Conservation (phyloP, 2,113 vertebrate genomes). For the Hemiprocne comata region DNA sequence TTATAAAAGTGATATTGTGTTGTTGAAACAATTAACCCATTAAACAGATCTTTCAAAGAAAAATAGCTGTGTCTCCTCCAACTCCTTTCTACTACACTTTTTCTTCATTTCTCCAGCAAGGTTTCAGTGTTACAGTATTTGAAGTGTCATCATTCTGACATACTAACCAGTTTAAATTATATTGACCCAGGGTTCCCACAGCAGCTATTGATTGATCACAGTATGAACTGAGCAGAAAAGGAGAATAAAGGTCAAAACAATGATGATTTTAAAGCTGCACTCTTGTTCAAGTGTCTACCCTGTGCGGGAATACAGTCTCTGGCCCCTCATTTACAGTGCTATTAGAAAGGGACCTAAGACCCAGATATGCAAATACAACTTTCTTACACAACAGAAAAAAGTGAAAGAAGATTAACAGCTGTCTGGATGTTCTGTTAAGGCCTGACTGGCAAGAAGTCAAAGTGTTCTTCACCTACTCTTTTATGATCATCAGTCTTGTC, state of each 20-base stretch:
- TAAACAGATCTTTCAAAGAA: not conserved
- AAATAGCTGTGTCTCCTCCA: not conserved
- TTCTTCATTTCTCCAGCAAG: not conserved
- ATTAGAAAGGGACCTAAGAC: not conserved
- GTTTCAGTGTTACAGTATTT: not conserved
- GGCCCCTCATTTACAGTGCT: not conserved
- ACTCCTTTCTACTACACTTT: not conserved
- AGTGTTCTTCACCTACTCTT: not conserved
- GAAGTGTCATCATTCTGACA: constrained; percentile 32
- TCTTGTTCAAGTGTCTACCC: not conserved
- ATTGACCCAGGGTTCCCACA: constrained; percentile 18
- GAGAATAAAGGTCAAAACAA: constrained; percentile 40
- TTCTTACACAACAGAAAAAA: not conserved
- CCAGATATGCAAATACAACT: not conserved
- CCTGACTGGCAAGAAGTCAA: not conserved
- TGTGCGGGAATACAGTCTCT: not conserved
- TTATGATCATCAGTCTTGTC: not conserved
- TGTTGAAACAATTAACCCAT: not conserved
- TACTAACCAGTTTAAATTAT: constrained; percentile 41
- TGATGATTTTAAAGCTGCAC: constrained; percentile 20
- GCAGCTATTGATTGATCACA: constrained; percentile 49
- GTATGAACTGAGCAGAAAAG: constrained; percentile 9
- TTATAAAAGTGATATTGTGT: not conserved
- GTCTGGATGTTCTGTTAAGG: not conserved
- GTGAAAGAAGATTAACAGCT: not conserved